A percentile compares a stretch with the other conserved stretches of the same genome.
These are phyloP conservation scores for Sarotherodon lohbergeri DNA, from an alignment of 2,113 vertebrate species.

Conservation along the genomic window DNA sequence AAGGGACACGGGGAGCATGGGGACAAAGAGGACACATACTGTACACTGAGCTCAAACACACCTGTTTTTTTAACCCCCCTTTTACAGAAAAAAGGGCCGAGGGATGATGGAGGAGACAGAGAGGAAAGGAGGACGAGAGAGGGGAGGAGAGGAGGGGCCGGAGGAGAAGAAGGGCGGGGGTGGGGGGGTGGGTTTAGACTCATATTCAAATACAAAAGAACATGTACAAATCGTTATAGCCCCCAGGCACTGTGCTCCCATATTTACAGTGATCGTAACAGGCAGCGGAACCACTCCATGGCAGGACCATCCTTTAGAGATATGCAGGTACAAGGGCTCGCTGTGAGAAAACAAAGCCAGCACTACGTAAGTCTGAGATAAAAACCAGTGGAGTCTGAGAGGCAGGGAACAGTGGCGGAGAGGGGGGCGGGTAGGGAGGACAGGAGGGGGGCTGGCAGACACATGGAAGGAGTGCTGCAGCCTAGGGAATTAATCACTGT, in stretches of 20 bases:
- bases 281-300: slow-evolving; percentile 37
- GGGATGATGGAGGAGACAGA: slow-evolving; percentile 8
- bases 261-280: slow-evolving; percentile 60
- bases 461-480: slow-evolving; percentile 26
- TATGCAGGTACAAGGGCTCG: slow-evolving; percentile 31
- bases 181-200: too few relatives aligned
- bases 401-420: too few relatives aligned
- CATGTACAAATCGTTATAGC: slow-evolving; percentile 66
- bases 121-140: neutral
- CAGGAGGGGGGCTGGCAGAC: slow-evolving; percentile 3
- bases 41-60: slow-evolving; percentile 68
- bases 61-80: slow-evolving; percentile 36
- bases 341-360: slow-evolving; percentile 34
- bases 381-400: too few relatives aligned
- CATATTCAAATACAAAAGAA: slow-evolving; percentile 72
- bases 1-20: slow-evolving; percentile 21
- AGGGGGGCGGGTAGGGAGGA: neutral
- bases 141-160: neutral
- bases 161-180: too few relatives aligned
- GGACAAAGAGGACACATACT: slow-evolving; percentile 62
- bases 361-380: too few relatives aligned
- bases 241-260: slow-evolving; percentile 63
- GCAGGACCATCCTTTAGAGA: slow-evolving; percentile 43
- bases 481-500: slow-evolving; percentile 44
- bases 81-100: slow-evolving; percentile 12